Conservation (phyloP, 2,888 invertebrate species). For the Perizoma flavofasciatum region DNA sequence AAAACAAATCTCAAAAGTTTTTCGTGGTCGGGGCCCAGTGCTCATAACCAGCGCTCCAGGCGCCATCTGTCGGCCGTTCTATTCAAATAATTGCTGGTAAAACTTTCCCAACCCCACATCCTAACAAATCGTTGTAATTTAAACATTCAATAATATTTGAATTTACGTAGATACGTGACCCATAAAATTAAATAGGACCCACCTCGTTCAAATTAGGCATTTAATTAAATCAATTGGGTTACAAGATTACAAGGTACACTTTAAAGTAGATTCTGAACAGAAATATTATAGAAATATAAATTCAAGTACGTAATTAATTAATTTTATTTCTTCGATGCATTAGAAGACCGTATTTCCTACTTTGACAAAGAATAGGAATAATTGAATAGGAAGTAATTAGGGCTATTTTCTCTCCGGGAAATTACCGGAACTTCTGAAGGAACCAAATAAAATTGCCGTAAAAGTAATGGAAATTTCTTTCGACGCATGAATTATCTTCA, state of each 20-base stretch:
- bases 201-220: constrained; percentile 15
- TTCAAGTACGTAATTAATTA: not conserved
- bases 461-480: constrained; percentile 34
- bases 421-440: constrained; percentile 26
- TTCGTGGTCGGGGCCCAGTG: constrained; percentile 34
- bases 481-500: constrained; percentile 49
- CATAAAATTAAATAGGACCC: constrained; percentile 18
- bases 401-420: constrained; percentile 17
- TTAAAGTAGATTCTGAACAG: no score
- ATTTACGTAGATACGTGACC: constrained; percentile 34
- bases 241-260: no score
- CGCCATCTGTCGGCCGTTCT: constrained; percentile 48
- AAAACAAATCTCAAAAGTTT: constrained; percentile 40
- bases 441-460: constrained; percentile 36
- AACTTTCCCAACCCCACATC: constrained; percentile 44
- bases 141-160: constrained; percentile 41
- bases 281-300: not conserved
- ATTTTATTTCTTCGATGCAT: not conserved
- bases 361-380: constrained; percentile 6
- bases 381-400: constrained; percentile 31
- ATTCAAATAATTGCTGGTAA: constrained; percentile 51
- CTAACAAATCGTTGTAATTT: constrained; percentile 41
- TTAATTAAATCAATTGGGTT: constrained; percentile 21
- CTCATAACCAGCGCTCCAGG: constrained; percentile 37
- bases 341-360: not conserved